Evolutionary conservation across 2,888 invertebrate genomes (phyloP), one percentile per base, ranked within the genome.

Genomic region (Strigamia crassipes): DNA sequence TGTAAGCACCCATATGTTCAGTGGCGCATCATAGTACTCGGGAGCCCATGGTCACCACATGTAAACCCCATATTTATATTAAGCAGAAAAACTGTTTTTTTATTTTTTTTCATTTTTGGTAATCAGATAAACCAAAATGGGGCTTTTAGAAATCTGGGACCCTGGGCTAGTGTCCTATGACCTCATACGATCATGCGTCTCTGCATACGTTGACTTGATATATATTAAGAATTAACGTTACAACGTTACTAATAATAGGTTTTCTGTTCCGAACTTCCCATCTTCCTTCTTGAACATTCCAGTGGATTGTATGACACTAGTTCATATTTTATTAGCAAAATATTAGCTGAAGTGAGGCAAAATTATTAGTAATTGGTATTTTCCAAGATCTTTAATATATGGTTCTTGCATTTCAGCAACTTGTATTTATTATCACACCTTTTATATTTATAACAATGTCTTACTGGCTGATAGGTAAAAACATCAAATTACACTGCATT

Each of bases 231-330:
- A 38, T 10, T 38, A 38, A 38, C 6, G 8, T 38, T 2, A n/a
- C n/a, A n/a, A n/a, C n/a, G n/a, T n/a, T n/a, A 38, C 6, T 77
- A 51, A 9, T n/a, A 81, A 10, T 87, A 96, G 96, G 94, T 96
- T 66, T 96, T 97, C 87, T 95, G 95, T 85, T 91, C 93, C 0
- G 97, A 97, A 87, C 89, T 96, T 41, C 96, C 96, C 0, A 92
- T 97, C 83, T 96, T 97, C 87, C 90, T 96, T 84, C 90, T 96
- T 13, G 97, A 97, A 87, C 93, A 96, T 86, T 92, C 92, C 83
- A 95, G 94, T 86, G 95, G 96, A 56, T 93, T 97, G 91, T 97
- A 98, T 86, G 90, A 96, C 79, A 93, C 94, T 0, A 95, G 95
- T 85, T 93, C 96, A 0, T 97, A 97, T 88, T 97, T 96, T 88